These are phyloP conservation scores for Pseudomyrmex dendroicus DNA, from an alignment of 1,140 invertebrate species.

Conservation along the genomic window DNA sequence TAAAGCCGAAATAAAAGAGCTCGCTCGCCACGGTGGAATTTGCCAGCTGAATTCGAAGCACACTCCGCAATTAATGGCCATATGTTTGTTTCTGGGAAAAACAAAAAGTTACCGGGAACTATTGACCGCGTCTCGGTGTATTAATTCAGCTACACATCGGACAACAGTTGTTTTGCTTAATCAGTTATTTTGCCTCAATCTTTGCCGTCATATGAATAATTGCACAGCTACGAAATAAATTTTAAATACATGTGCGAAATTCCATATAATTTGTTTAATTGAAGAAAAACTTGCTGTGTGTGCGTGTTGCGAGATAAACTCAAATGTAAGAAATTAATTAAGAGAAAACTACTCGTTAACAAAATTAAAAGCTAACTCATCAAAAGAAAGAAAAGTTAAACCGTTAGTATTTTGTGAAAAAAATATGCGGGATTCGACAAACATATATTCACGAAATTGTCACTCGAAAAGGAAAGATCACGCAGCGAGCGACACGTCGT, in stretches of 20 bases:
- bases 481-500: background rate
- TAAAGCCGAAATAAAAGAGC: constrained; percentile 28
- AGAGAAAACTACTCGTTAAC: too few species aligned
- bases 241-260: background rate
- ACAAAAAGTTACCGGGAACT: constrained; percentile 26
- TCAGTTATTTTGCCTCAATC: constrained; percentile 17
- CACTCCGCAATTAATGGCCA: constrained; percentile 38
- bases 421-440: too few species aligned
- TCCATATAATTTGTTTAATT: background rate
- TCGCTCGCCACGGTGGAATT: constrained; percentile 6
- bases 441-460: background rate
- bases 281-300: background rate
- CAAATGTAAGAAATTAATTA: too few species aligned
- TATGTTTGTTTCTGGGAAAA: constrained; percentile 43
- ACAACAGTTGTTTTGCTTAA: constrained; percentile 4
- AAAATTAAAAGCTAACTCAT: too few species aligned
- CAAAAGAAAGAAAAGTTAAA: too few species aligned
- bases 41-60: constrained; percentile 34
- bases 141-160: constrained; percentile 30
- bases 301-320: too few species aligned
- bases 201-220: background rate
- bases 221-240: background rate
- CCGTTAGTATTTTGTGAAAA: too few species aligned
- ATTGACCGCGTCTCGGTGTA: constrained; percentile 9
- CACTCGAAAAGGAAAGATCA: background rate